Percentiles rank a stretch among this genome's conserved stretches.
phyloP scores from a whole-genome alignment of 2,113 vertebrate genomes.

The Emberiza fucata region DNA sequence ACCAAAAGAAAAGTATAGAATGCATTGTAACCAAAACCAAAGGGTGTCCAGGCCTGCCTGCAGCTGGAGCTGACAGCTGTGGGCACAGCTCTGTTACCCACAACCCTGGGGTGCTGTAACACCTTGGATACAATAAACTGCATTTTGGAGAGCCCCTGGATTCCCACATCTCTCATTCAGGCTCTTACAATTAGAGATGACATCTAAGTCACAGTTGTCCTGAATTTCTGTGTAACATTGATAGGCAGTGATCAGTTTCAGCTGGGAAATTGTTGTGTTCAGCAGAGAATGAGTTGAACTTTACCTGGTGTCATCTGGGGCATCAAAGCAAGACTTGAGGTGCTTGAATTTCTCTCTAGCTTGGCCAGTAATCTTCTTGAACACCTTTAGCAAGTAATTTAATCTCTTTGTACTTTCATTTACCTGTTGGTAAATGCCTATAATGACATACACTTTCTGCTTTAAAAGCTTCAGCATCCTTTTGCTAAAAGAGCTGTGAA shows the following conservation, averaged over 20 bases:
- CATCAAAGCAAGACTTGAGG: not conserved
- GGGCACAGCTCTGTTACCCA: too few relatives aligned
- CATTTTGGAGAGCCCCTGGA: too few relatives aligned
- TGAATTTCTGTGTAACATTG: not conserved
- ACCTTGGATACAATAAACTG: too few relatives aligned
- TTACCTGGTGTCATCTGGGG: not conserved
- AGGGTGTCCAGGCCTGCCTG: too few relatives aligned
- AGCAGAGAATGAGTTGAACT: not conserved
- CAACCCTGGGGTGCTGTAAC: too few relatives aligned
- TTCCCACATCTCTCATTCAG: too few relatives aligned
- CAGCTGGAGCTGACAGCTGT: too few relatives aligned
- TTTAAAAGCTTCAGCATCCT: too few relatives aligned
- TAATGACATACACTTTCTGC: not conserved
- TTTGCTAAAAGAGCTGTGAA: too few relatives aligned
- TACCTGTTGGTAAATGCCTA: not conserved
- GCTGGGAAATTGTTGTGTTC: not conserved
- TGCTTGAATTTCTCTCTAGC: not conserved
- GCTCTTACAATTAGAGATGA: not conserved
- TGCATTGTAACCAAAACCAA: too few relatives aligned
- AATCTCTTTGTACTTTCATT: not conserved
- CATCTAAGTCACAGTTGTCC: not conserved
- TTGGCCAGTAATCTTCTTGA: not conserved
- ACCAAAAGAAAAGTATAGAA: too few relatives aligned
- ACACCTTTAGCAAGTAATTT: not conserved
- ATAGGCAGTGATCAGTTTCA: not conserved